phyloP scores from a whole-genome alignment of 2,113 vertebrate species.

The Clinocottus analis region DNA sequence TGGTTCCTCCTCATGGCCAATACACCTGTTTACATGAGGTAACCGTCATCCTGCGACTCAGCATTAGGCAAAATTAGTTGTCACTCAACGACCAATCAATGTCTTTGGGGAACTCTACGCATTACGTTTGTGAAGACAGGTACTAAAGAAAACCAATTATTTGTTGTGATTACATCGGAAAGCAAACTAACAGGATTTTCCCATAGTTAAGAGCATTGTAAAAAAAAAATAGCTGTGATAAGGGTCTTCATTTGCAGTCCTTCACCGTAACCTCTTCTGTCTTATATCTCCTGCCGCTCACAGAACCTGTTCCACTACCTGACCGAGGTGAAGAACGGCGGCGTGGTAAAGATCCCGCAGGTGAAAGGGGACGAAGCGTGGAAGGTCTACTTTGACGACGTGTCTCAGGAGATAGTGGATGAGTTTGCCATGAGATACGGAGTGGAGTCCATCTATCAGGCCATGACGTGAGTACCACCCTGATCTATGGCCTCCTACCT shows the following conservation, averaged over 20 bases:
- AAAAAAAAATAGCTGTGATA: constrained; percentile 1
- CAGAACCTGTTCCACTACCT: constrained; percentile 97
- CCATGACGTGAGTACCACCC: constrained; percentile 92
- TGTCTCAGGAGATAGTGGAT: constrained; percentile 97
- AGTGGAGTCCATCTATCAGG: constrained; percentile 98
- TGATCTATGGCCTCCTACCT: constrained; percentile 75
- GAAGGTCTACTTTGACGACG: constrained; percentile 97
- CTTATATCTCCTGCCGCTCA: constrained; percentile 48
- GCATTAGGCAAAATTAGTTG: not conserved
- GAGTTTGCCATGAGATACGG: constrained; percentile 98
- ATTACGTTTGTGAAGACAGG: constrained; percentile 7
- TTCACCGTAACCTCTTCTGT: constrained; percentile 25
- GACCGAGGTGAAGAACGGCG: constrained; percentile 92
- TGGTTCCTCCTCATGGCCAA: constrained; percentile 95
- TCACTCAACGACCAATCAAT: not conserved
- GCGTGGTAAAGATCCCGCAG: constrained; percentile 93
- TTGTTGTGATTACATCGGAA: not conserved
- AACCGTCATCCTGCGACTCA: constrained; percentile 29
- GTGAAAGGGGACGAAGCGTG: constrained; percentile 97
- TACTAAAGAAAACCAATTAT: not conserved
- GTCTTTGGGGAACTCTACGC: not conserved
- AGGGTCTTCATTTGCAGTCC: constrained; percentile 12
- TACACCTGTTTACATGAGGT: constrained; percentile 99
- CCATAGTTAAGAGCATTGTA: not conserved
- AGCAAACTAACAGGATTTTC: not conserved